These are phyloP conservation scores for Eucidaris tribuloides DNA, from an alignment of 35 echinoderm and acorn worm species.

Conservation along the genomic window DNA sequence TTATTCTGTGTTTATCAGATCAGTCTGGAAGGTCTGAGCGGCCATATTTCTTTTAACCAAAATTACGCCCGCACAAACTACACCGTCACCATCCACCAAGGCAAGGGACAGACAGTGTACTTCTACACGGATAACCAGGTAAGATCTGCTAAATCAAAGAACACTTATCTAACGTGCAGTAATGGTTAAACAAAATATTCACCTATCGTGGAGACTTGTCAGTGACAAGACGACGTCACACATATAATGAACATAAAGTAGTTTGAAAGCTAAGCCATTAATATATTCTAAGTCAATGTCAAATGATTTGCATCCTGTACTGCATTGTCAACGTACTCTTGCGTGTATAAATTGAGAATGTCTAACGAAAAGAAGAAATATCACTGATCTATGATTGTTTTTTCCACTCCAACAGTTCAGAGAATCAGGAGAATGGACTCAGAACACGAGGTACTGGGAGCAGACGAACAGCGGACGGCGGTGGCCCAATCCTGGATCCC, in stretches of 20 bases:
- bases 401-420: slow-evolving; percentile 11
- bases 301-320: background rate
- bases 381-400: background rate
- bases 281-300: background rate
- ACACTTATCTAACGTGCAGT: too few species aligned
- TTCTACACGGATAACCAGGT: slow-evolving; percentile 80
- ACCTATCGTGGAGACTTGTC: too few species aligned
- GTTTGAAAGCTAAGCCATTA: too few species aligned
- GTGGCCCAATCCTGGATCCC: slow-evolving; percentile 33
- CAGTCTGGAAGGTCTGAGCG: slow-evolving; percentile 83
- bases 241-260: background rate
- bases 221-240: background rate
- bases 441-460: slow-evolving; percentile 58
- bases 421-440: slow-evolving; percentile 62
- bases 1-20: slow-evolving; percentile 39
- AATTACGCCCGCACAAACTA: slow-evolving; percentile 68
- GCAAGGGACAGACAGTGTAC: slow-evolving; percentile 75
- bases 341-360: background rate
- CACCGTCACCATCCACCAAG: slow-evolving; percentile 79
- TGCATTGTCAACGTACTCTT: background rate
- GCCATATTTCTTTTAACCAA: slow-evolving; percentile 58
- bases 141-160: too few species aligned
- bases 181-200: too few species aligned
- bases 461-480: background rate
- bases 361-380: background rate